A percentile compares a stretch with the other conserved stretches of the same genome.
Evolutionary conservation across 1,140 invertebrate species (phyloP).

Genomic region (Chrysoperla carnea): DNA sequence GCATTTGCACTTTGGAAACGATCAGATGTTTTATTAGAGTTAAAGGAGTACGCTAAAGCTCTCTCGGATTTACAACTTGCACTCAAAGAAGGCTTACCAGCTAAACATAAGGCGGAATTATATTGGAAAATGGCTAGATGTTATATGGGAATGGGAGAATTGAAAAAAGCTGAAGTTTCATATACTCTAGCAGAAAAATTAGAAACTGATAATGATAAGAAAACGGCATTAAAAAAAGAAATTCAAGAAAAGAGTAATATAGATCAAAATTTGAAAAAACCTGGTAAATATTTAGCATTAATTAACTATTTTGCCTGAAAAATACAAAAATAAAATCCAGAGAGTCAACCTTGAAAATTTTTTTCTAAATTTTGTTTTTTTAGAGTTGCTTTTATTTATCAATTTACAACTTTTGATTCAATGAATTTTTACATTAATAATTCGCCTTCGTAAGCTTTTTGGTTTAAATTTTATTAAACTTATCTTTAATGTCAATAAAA

Average conservation of each 20-base stretch:
- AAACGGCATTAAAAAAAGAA: constrained; percentile 6
- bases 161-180: constrained; percentile 32
- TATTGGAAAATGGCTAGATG: constrained; percentile 42
- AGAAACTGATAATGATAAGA: constrained; percentile 20
- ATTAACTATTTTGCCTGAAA: neutral
- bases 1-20: constrained; percentile 36
- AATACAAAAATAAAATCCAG: too few species aligned
- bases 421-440: too few species aligned
- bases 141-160: constrained; percentile 33
- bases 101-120: constrained; percentile 32
- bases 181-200: constrained; percentile 33
- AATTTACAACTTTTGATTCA: too few species aligned
- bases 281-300: neutral
- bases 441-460: neutral
- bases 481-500: too few species aligned
- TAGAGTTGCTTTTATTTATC: too few species aligned
- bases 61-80: constrained; percentile 40
- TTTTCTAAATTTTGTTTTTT: too few species aligned
- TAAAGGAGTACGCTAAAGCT: constrained; percentile 30
- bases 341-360: too few species aligned
- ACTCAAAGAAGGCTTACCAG: constrained; percentile 33
- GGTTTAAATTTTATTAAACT: neutral
- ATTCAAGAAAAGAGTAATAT: neutral
- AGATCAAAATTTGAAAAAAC: neutral
- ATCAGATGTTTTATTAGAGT: constrained; percentile 31